phyloP scores from a whole-genome alignment of 2,888 invertebrate species.

The Ethmia dodecea region DNA sequence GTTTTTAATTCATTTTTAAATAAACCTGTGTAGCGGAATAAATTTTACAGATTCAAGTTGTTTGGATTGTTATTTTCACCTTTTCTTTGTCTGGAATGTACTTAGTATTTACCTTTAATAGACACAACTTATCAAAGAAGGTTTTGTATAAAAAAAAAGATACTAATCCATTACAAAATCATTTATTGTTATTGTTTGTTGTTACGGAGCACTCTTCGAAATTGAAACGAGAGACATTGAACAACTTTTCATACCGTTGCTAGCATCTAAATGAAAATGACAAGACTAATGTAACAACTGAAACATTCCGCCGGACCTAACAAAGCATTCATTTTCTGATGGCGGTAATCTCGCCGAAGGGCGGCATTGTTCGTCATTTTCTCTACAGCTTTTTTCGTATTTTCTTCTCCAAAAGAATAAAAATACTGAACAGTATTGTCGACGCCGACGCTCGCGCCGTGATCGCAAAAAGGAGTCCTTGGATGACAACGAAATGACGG shows the following conservation, averaged over 20 bases:
- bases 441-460: slow-evolving; percentile 65
- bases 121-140: too few species aligned
- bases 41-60: too few species aligned
- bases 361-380: slow-evolving; percentile 73
- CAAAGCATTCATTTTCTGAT: slow-evolving; percentile 76
- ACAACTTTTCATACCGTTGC: slow-evolving; percentile 47
- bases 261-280: slow-evolving; percentile 58
- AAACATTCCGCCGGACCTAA: slow-evolving; percentile 63
- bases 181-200: not conserved
- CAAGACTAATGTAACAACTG: slow-evolving; percentile 71
- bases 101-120: too few species aligned
- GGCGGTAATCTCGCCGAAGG: slow-evolving; percentile 76
- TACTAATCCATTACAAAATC: not conserved
- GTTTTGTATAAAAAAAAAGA: too few species aligned
- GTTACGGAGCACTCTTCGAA: slow-evolving; percentile 30
- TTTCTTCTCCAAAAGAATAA: slow-evolving; percentile 68
- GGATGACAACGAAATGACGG: slow-evolving; percentile 76
- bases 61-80: too few species aligned
- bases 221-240: slow-evolving; percentile 51
- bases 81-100: too few species aligned
- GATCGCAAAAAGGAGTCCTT: slow-evolving; percentile 66
- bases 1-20: too few species aligned
- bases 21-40: too few species aligned
- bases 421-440: slow-evolving; percentile 73
- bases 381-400: slow-evolving; percentile 58